A percentile compares a stretch with the other conserved stretches of the same genome.
Evolutionary conservation across 2,797 vertebrate genomes (phyloP).

Genomic region (Ibycter americanus): DNA sequence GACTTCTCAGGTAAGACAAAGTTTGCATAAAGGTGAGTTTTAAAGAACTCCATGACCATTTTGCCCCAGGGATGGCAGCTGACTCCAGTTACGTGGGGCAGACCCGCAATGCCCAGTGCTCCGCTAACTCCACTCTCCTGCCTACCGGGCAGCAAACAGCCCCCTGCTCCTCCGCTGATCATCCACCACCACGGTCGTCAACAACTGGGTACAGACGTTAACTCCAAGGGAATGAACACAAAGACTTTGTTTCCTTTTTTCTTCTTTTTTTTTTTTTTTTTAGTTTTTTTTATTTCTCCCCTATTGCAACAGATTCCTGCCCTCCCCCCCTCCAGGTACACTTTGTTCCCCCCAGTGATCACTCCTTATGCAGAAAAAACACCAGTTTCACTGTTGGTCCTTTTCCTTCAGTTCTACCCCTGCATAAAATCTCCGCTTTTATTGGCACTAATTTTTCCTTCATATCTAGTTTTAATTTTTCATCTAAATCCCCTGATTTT

Average conservation of each 20-base stretch:
- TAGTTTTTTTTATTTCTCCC: not conserved
- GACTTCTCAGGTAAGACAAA: not conserved
- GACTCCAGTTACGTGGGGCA: fast-evolving
- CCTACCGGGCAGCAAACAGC: fast-evolving
- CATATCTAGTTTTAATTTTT: not conserved
- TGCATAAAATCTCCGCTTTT: not conserved
- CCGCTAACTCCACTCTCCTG: fast-evolving
- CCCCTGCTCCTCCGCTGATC: not conserved
- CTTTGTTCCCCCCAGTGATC: not conserved
- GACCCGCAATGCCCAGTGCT: not conserved
- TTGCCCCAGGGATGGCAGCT: fast-evolving
- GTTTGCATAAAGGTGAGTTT: not conserved
- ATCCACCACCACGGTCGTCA: not conserved
- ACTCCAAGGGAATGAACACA: not conserved
- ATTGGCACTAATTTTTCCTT: not conserved
- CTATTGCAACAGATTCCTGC: not conserved
- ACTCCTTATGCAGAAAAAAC: not conserved
- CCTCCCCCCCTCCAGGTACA: not conserved
- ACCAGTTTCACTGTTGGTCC: not conserved
- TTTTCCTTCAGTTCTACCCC: not conserved
- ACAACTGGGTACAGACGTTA: fast-evolving
- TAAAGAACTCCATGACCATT: not conserved
- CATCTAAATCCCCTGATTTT: not conserved
- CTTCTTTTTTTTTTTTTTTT: not conserved
- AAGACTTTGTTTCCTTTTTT: too few species aligned